Evolutionary conservation across 1,140 invertebrate species (phyloP).

Genomic region (Drosophila aff.): DNA sequence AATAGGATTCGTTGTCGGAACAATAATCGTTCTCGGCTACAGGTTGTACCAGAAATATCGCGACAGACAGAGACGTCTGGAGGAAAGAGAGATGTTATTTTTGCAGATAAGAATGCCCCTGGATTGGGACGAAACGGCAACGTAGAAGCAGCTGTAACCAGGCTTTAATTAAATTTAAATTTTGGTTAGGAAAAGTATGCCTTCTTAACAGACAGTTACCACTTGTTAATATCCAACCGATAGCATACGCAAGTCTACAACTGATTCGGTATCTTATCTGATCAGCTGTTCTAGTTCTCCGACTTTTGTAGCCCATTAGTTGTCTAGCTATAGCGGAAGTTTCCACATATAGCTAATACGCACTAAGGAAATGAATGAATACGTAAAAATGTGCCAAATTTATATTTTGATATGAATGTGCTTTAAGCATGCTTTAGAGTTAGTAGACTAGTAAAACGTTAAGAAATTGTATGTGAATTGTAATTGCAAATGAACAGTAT

Average conservation of each 20-base stretch:
- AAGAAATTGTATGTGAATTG: background rate
- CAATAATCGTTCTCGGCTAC: constrained; percentile 8
- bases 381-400: background rate
- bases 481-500: too few species aligned
- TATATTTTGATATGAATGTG: too few species aligned
- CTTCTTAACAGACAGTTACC: background rate
- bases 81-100: background rate
- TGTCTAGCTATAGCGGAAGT: background rate
- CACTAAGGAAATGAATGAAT: background rate
- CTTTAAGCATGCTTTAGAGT: background rate
- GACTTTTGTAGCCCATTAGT: background rate
- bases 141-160: background rate
- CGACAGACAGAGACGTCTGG: background rate
- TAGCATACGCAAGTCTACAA: background rate
- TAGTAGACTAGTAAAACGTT: background rate
- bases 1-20: constrained; percentile 7
- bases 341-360: background rate
- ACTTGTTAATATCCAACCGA: background rate
- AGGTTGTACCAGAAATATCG: background rate
- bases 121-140: constrained; percentile 1
- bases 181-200: background rate
- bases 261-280: background rate
- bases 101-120: background rate
- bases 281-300: background rate
- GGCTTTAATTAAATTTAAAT: background rate